These are phyloP conservation scores for Bombus balteatus DNA, from an alignment of 1,140 invertebrate genomes.

Conservation along the genomic window DNA sequence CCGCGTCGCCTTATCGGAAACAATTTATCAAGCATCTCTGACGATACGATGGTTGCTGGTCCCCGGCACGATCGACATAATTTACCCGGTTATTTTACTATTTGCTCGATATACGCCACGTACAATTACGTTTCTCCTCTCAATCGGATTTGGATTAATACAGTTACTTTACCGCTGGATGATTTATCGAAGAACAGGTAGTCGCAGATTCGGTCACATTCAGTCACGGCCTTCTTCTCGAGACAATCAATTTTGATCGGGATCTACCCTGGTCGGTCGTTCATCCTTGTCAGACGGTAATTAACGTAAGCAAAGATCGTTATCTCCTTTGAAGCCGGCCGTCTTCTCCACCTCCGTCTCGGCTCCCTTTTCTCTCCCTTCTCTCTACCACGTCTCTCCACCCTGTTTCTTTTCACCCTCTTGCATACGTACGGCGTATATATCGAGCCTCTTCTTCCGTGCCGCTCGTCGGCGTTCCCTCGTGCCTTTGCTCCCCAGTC, in stretches of 20 bases:
- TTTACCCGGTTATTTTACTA: slow-evolving; percentile 60
- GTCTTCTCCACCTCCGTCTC: slow-evolving; percentile 11
- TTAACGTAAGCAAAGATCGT: slow-evolving; percentile 65
- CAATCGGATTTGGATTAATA: slow-evolving; percentile 42
- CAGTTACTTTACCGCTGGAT: slow-evolving; percentile 42
- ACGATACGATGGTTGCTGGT: slow-evolving; percentile 40
- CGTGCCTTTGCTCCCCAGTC: background rate
- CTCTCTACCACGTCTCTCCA: background rate
- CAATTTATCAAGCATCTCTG: slow-evolving; percentile 28
- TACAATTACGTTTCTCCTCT: slow-evolving; percentile 25
- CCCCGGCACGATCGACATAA: slow-evolving; percentile 37
- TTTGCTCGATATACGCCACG: slow-evolving; percentile 29
- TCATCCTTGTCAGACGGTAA: slow-evolving; percentile 68
- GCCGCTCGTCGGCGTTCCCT: background rate
- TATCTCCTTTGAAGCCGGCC: slow-evolving; percentile 47
- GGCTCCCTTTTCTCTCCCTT: background rate
- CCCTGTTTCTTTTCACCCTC: slow-evolving; percentile 25
- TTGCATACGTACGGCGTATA: slow-evolving; percentile 6
- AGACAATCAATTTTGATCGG: slow-evolving; percentile 66
- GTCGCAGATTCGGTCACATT: slow-evolving; percentile 41
- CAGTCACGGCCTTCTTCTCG: slow-evolving; percentile 38
- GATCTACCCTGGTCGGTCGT: slow-evolving; percentile 62
- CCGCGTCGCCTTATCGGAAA: slow-evolving; percentile 26
- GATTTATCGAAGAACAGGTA: slow-evolving; percentile 49
- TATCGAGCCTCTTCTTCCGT: background rate